Conservation (phyloP, 2,797 vertebrate species). For the Heteromormyrus szaboi region DNA sequence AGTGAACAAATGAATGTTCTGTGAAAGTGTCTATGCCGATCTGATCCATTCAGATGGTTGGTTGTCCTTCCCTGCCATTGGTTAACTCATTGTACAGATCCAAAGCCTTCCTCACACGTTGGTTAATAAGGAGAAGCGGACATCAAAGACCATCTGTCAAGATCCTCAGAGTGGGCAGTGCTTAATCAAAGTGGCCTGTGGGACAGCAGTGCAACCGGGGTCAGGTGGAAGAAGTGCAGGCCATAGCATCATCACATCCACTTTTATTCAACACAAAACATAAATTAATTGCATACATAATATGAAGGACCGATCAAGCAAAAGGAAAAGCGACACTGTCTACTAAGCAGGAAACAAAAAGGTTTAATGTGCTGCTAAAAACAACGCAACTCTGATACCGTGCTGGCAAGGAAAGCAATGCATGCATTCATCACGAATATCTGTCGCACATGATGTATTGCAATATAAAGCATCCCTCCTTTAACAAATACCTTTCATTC, state of each 20-base stretch:
- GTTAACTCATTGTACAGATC: not conserved
- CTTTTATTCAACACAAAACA: constrained; percentile 49
- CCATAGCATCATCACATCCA: constrained; percentile 54
- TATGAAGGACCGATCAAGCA: not conserved
- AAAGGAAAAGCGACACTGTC: not conserved
- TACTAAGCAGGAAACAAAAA: not conserved
- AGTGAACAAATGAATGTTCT: not conserved
- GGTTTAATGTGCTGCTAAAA: not conserved
- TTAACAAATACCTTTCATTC: not conserved
- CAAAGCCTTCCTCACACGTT: not conserved
- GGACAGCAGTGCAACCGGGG: not conserved
- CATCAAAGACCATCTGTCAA: not conserved
- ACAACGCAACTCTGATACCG: not conserved
- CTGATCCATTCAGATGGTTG: not conserved
- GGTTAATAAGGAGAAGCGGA: not conserved
- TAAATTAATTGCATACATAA: not conserved
- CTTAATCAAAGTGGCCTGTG: not conserved
- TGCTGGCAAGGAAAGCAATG: not conserved
- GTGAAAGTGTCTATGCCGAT: not conserved
- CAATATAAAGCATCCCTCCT: not conserved
- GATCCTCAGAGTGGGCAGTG: not conserved
- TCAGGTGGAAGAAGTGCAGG: constrained; percentile 30
- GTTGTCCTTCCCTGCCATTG: not conserved
- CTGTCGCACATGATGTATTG: not conserved
- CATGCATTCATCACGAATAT: not conserved